phyloP scores from a whole-genome alignment of 2,797 vertebrate species.

The Eulemur albifrons region DNA sequence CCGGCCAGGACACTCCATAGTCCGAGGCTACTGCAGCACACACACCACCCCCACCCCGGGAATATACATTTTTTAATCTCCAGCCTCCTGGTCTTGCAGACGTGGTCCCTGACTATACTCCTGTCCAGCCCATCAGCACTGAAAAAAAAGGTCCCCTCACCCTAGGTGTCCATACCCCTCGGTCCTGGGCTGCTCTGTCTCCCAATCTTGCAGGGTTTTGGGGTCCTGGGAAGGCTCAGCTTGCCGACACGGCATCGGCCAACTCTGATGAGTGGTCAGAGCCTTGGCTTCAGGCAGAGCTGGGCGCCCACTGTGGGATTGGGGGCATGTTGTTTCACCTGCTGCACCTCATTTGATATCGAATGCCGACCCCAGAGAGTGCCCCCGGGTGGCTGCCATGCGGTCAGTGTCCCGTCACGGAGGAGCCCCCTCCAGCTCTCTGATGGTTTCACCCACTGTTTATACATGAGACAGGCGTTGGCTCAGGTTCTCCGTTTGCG shows the following conservation, averaged over 20 bases:
- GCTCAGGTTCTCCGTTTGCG: neutral
- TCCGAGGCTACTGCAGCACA: neutral
- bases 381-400: neutral
- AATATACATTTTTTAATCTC: neutral
- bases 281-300: neutral
- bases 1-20: neutral
- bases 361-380: neutral
- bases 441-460: neutral
- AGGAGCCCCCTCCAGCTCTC: neutral
- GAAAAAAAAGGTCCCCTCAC: fast-evolving
- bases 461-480: neutral
- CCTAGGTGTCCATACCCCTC: neutral
- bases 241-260: neutral
- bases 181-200: neutral
- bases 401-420: fast-evolving
- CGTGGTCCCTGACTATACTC: no score
- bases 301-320: neutral
- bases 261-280: neutral
- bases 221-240: neutral
- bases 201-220: neutral
- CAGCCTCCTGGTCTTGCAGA: neutral
- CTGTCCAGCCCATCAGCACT: neutral
- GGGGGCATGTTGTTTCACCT: neutral
- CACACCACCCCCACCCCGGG: neutral
- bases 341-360: neutral